phyloP scores from a whole-genome alignment of 2,113 vertebrate species.

The Calidris pugnax region DNA sequence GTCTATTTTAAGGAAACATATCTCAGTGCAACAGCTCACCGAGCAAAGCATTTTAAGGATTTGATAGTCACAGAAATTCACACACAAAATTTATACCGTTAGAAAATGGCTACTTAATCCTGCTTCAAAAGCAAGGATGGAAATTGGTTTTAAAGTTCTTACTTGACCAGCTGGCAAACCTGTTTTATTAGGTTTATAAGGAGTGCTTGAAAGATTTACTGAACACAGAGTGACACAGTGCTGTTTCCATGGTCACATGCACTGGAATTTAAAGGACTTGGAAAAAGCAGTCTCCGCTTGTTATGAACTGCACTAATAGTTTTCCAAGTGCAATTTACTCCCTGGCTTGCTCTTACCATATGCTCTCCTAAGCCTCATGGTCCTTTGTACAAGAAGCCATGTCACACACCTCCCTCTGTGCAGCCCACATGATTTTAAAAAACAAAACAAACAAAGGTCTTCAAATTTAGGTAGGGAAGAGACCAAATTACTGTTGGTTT shows the following conservation, averaged over 20 bases:
- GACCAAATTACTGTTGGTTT: not conserved
- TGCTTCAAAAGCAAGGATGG: not conserved
- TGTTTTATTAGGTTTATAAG: not conserved
- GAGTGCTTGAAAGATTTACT: not conserved
- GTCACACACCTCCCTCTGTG: not conserved
- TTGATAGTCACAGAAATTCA: not conserved
- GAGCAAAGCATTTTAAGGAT: not conserved
- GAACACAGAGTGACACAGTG: not conserved
- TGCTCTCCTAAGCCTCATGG: not conserved
- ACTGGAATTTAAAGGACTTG: not conserved
- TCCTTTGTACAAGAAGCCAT: not conserved
- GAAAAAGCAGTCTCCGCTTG: not conserved
- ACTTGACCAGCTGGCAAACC: not conserved
- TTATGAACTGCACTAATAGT: not conserved
- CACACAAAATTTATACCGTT: not conserved
- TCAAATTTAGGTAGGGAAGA: not conserved
- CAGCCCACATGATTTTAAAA: not conserved
- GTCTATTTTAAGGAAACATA: conserved; percentile 7
- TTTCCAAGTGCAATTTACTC: not conserved
- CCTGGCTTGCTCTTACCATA: not conserved
- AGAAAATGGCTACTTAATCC: not conserved
- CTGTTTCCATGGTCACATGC: conserved; percentile 4
- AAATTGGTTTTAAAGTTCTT: not conserved
- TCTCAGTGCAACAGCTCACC: not conserved
- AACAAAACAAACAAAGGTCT: not conserved